A percentile compares a stretch with the other conserved stretches of the same genome.
phyloP scores from a whole-genome alignment of 2,888 invertebrate species.

The Branchipolynoe longqiensis region DNA sequence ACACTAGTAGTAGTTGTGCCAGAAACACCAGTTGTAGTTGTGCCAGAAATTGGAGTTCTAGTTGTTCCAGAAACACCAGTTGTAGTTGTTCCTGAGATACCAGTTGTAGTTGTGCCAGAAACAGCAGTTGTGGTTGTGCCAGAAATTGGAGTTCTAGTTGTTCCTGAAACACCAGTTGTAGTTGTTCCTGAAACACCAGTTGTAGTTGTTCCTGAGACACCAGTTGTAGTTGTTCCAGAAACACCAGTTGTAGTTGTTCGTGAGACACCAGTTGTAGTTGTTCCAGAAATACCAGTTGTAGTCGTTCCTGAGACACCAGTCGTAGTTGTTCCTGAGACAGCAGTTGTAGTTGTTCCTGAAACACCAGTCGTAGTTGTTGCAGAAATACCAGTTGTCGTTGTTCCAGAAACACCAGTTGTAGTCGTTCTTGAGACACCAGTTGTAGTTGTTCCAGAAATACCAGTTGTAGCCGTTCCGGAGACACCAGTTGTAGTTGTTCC shows the following conservation, averaged over 20 bases:
- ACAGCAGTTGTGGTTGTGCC: not conserved
- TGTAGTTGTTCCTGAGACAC: not conserved
- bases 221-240: not conserved
- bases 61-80: not conserved
- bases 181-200: not conserved
- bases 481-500: not conserved
- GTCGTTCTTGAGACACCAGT: too few relatives aligned
- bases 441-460: too few relatives aligned
- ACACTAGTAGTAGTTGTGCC: not conserved
- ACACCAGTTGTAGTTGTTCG: not conserved
- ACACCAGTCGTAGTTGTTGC: too few relatives aligned
- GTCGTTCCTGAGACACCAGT: not conserved
- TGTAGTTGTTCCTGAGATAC: not conserved
- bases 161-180: not conserved
- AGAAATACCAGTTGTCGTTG: too few relatives aligned
- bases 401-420: too few relatives aligned
- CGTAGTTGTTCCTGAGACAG: not conserved
- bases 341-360: too few relatives aligned
- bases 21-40: constrained; percentile 3
- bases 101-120: not conserved
- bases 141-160: not conserved
- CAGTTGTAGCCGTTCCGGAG: too few relatives aligned
- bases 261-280: not conserved
- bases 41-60: not conserved
- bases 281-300: constrained; percentile 2